Base-by-base conservation (phyloP, 2,888 invertebrate species). In the Smittia aterrima region DNA sequence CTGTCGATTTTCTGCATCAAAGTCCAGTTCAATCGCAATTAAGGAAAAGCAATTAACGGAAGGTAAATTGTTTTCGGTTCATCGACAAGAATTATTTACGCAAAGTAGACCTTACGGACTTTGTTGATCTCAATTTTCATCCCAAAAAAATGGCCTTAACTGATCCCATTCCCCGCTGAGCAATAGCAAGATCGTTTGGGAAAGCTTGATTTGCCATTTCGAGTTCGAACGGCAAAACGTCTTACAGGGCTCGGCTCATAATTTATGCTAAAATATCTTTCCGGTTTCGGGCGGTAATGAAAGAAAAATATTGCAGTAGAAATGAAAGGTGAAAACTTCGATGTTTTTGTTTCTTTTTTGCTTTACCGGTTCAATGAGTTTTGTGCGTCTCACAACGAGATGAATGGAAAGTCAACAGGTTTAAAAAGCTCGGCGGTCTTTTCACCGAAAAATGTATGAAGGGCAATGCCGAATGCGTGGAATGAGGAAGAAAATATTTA, bases 321-420 rank as follows among this genome's bases (percentile, higher is more conserved):
- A 70, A 24, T 24, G 70, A 70, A 70, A 70, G 70, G 70, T 70
- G 70, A 70, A 70, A 70, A 32, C 16, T 32, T 1, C 6, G 11
- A 53, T 20, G 22, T 47, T 47, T 47, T 20, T 40, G 67, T 13
- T 16, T 47, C 47, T 58, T n/a, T 47, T 20, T 58, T 11, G 22
- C 22, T 18, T 67, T 70, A 70, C 54, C 70, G 53, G 70, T 70
- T 70, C 53, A 70, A 70, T 54, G 70, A 54, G 54, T 70, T 70
- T 70, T 27, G 70, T 70, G 70, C 70, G 70, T 70, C 20, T 18
- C 22, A 54, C 22, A 25, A 16, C 6, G 64, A 64, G 27, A 64
- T 64, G 64, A 18, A 54, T 54, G 70, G 70, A 70, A 54, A 70
- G 70, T 53, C 70, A 54, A 54, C 70, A 70, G 54, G 70, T 70